These are phyloP conservation scores for Stenurella melanura DNA, from an alignment of 2,888 invertebrate genomes.

Conservation along the genomic window DNA sequence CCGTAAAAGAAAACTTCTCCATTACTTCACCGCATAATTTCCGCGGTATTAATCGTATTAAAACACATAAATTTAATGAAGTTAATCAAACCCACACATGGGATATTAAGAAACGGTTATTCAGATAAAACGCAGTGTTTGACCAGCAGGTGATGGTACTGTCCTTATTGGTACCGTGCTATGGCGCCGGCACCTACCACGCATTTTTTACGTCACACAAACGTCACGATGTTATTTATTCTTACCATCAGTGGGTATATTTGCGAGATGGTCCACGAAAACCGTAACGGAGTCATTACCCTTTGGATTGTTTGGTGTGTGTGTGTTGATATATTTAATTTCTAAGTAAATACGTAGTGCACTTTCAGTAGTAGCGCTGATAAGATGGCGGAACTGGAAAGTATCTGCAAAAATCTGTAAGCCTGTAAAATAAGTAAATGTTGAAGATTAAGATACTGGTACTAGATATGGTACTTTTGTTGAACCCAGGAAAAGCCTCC, in stretches of 20 bases:
- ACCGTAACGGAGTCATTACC: slow-evolving; percentile 16
- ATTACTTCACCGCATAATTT: slow-evolving; percentile 12
- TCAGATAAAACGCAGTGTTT: slow-evolving; percentile 12
- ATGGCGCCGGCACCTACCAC: slow-evolving; percentile 42
- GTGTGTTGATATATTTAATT: not conserved
- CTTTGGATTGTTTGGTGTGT: not conserved
- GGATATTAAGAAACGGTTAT: slow-evolving; percentile 13
- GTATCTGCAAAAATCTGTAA: too few species aligned
- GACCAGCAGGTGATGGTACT: slow-evolving; percentile 35
- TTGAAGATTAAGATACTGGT: too few species aligned
- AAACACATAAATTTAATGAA: slow-evolving; percentile 27
- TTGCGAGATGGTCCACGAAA: slow-evolving; percentile 8
- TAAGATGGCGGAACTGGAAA: too few species aligned
- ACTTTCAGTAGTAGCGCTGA: not conserved
- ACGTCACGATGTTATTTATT: slow-evolving; percentile 24
- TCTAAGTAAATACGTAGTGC: not conserved
- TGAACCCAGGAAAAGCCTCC: too few species aligned
- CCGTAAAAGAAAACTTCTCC: slow-evolving; percentile 11
- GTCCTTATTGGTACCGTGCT: slow-evolving; percentile 47
- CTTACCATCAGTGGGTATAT: slow-evolving; percentile 18
- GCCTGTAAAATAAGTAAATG: too few species aligned
- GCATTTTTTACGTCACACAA: slow-evolving; percentile 17
- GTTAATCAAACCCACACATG: slow-evolving; percentile 33
- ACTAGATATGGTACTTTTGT: too few species aligned
- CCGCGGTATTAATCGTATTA: slow-evolving; percentile 26